phyloP scores from a whole-genome alignment of 2,888 invertebrate genomes.

The Sarcophaga subvicina region DNA sequence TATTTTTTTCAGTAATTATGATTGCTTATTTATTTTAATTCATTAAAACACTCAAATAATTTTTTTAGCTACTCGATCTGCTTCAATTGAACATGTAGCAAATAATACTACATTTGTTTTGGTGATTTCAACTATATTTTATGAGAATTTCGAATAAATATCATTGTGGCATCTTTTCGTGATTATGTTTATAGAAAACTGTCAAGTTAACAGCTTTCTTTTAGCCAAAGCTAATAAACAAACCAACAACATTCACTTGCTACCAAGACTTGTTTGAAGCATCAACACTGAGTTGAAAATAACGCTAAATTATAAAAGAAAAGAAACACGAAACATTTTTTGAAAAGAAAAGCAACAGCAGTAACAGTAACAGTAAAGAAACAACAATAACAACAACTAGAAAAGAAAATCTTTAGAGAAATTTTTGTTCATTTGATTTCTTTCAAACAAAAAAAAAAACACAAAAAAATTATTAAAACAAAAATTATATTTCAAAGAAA shows the following conservation, averaged over 20 bases:
- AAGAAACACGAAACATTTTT: constrained; percentile 42
- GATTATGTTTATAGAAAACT: constrained; percentile 46
- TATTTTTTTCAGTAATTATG: too few species aligned
- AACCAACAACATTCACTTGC: constrained; percentile 64
- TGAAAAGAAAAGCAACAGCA: constrained; percentile 26
- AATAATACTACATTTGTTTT: neutral
- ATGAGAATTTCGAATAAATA: neutral
- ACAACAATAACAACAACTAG: constrained; percentile 13
- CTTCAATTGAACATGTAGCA: neutral
- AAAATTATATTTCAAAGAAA: neutral
- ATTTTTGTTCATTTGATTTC: constrained; percentile 13
- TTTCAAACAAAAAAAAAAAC: constrained; percentile 4
- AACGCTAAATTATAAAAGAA: constrained; percentile 42
- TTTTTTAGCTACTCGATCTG: too few species aligned
- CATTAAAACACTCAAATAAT: too few species aligned
- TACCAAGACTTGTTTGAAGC: constrained; percentile 61
- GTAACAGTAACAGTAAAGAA: constrained; percentile 22
- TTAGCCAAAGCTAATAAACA: constrained; percentile 60
- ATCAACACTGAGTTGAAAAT: constrained; percentile 48
- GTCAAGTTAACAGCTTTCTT: constrained; percentile 65
- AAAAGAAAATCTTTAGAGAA: constrained; percentile 24
- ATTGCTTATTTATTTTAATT: too few species aligned
- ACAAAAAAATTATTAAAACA: neutral
- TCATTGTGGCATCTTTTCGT: constrained; percentile 11
- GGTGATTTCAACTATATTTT: neutral